These are phyloP conservation scores for Lasius platythorax DNA, from an alignment of 2,888 invertebrate species.

Conservation along the genomic window DNA sequence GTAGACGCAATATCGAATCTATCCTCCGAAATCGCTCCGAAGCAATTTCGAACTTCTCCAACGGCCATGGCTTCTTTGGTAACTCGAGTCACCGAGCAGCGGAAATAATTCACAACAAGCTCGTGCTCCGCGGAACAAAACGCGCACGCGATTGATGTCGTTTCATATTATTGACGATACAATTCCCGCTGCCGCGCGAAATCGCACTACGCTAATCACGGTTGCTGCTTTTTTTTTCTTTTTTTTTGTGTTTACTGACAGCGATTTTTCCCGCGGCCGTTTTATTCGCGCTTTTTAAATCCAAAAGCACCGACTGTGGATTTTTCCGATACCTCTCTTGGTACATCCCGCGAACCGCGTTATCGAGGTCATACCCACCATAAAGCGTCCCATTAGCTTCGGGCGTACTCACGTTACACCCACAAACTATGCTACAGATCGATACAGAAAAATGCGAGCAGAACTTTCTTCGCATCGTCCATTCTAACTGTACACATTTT, in stretches of 20 bases:
- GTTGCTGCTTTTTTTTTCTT: not conserved
- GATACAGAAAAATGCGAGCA: constrained; percentile 50
- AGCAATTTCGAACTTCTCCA: constrained; percentile 52
- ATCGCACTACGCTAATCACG: constrained; percentile 45
- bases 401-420: constrained; percentile 51
- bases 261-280: constrained; percentile 46
- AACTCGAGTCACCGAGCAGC: constrained; percentile 33
- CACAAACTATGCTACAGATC: constrained; percentile 47
- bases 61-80: constrained; percentile 40
- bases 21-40: constrained; percentile 66
- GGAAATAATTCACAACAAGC: constrained; percentile 44
- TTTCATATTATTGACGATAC: constrained; percentile 9
- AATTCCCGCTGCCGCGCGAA: constrained; percentile 15
- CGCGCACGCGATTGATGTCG: constrained; percentile 21
- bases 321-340: constrained; percentile 52
- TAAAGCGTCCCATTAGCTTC: constrained; percentile 55
- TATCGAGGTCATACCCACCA: constrained; percentile 54
- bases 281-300: constrained; percentile 55
- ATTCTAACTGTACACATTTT: constrained; percentile 33
- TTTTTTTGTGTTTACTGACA: constrained; percentile 38
- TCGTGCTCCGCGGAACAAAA: constrained; percentile 23
- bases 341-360: constrained; percentile 52
- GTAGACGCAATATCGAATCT: constrained; percentile 59
- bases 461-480: constrained; percentile 46
- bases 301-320: constrained; percentile 43